Evolutionary conservation across 2,797 vertebrate species (phyloP), one percentile per base, ranked within the genome.

Genomic region (Sebastes matsubarae): DNA sequence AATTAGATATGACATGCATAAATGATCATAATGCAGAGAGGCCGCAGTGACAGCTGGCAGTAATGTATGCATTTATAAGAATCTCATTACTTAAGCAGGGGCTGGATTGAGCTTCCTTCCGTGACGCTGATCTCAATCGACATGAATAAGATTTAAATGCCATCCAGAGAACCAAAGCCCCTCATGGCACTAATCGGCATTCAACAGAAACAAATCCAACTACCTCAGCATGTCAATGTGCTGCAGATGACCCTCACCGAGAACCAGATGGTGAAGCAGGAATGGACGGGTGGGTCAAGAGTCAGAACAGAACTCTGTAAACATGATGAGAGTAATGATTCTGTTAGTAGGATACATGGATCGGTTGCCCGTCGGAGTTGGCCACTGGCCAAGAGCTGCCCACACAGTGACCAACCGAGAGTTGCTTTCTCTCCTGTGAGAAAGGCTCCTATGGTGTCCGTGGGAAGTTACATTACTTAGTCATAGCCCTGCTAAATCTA

Each of bases 91-190:
- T 75, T 76, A 70, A 79, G 55, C 67, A 5, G 64, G 20, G 24
- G 34, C 30, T 20, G 32, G 67, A 78, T 32, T 54, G 54, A 84
- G 78, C 72, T 72, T 79, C 60, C 32, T 54, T 70, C 70, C 79
- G 22, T 80, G 84, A 91, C 80, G 30, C 77, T 89, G 79, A 92
- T 90, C 70, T 75, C 80, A 77, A 74, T 77, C 63, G 80, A 88
- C 81, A 68, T 74, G 68, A 89, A 89, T 81, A 88, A 88, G 75
- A 90, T 88, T 84, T 73, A 88, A 91, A 87, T 88, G 84, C 55
- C 80, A 63, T 77, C 73, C 71, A 83, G 80, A 90, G 85, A 81
- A 79, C 81, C 74, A 46, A 54, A 72, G 70, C 70, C 65, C 75
- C 83, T 78, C 38, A 68, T 42, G 52, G 58, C 57, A n/a, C 58